Evolutionary conservation across 2,113 vertebrate species (phyloP).

Genomic region (Scytalopus superciliaris): DNA sequence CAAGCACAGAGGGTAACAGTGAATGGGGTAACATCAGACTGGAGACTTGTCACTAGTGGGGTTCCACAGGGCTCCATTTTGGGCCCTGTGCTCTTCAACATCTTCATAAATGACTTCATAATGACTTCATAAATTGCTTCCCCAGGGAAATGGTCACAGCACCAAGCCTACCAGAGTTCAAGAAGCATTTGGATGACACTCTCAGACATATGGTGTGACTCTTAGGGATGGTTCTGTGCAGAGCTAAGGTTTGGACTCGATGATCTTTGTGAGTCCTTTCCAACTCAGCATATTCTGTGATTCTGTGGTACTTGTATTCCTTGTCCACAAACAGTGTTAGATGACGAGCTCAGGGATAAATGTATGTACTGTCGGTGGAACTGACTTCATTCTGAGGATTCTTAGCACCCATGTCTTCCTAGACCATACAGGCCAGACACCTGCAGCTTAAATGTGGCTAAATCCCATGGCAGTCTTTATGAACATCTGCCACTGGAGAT

Average conservation of each 20-base stretch:
- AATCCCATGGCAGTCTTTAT: neutral
- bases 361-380: fast-evolving
- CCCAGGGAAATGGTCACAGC: neutral
- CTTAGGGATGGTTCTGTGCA: neutral
- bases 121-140: neutral
- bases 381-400: neutral
- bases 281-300: neutral
- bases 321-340: neutral
- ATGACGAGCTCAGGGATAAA: neutral
- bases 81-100: neutral
- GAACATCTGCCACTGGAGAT: neutral
- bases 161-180: neutral
- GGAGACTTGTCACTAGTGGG: neutral
- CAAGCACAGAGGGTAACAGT: neutral
- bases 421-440: neutral
- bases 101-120: neutral
- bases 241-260: neutral
- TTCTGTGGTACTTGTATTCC: neutral
- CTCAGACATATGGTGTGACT: neutral
- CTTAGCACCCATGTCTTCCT: neutral
- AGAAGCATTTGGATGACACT: neutral
- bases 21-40: neutral
- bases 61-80: neutral
- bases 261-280: neutral
- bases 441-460: neutral